Conservation (phyloP, 64 coral and sea anemone species). For the Hydrozoanthus tunicans region DNA sequence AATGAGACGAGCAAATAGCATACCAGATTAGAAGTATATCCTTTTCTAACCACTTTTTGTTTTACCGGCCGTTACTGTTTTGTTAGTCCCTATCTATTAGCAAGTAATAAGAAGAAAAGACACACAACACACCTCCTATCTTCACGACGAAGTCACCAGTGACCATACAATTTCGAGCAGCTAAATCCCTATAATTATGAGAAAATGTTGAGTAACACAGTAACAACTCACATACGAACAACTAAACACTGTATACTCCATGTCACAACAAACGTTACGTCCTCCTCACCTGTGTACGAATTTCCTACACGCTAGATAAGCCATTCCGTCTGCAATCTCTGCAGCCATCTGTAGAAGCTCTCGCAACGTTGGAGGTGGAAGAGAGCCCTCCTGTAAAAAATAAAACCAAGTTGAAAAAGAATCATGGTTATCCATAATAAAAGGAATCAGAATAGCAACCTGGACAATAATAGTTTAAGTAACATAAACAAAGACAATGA, state of each 20-base stretch:
- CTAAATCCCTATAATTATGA: constrained; percentile 79
- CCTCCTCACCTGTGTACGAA: constrained; percentile 92
- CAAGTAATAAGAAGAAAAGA: background rate
- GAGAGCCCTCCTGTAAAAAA: constrained; percentile 61
- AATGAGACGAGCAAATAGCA: too few species aligned
- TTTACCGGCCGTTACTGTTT: too few species aligned
- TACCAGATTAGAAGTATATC: too few species aligned
- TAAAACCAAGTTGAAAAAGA: background rate
- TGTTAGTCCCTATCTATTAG: background rate
- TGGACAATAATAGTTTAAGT: too few species aligned
- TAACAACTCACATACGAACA: background rate
- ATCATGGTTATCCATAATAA: background rate
- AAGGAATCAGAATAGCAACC: too few species aligned
- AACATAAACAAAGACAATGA: too few species aligned
- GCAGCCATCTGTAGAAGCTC: constrained; percentile 94
- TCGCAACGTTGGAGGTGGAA: constrained; percentile 81
- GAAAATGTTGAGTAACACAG: background rate
- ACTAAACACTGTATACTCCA: too few species aligned
- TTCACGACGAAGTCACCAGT: constrained; percentile 86
- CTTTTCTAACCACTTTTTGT: too few species aligned
- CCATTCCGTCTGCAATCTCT: constrained; percentile 98
- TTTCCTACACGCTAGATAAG: constrained; percentile 89
- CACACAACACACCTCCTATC: constrained; percentile 83
- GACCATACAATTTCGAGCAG: constrained; percentile 99
- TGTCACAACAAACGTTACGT: background rate